Percentiles rank a stretch among this genome's conserved stretches.
phyloP scores from a whole-genome alignment of 2,797 vertebrate genomes.

The Helicolenus hilgendorfi region DNA sequence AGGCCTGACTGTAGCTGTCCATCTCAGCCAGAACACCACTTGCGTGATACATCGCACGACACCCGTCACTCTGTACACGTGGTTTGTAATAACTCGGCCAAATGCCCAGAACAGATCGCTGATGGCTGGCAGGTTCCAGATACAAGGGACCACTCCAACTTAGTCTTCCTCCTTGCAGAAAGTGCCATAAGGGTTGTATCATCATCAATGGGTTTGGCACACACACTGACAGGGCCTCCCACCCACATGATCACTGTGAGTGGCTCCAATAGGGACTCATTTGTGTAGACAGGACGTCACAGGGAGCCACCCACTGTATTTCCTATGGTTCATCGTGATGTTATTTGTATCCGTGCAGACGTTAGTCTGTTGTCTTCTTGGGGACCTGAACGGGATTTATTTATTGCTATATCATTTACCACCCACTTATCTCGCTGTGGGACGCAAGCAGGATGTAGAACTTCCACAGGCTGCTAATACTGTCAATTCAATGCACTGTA shows the following conservation, averaged over 20 bases:
- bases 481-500: neutral
- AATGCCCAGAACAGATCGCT: conserved; percentile 43
- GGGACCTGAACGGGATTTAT: neutral
- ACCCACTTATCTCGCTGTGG: neutral
- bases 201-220: conserved; percentile 65
- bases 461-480: neutral
- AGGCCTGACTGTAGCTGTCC: conserved; percentile 39
- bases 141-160: conserved; percentile 22
- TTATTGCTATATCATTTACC: neutral
- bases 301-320: conserved; percentile 41
- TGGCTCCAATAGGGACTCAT: conserved; percentile 41
- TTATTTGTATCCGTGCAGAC: conserved; percentile 10
- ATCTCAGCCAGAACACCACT: conserved; percentile 37
- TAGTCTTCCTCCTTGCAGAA: conserved; percentile 38
- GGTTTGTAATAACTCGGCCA: conserved; percentile 44
- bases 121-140: conserved; percentile 7
- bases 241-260: conserved; percentile 47
- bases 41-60: conserved; percentile 39
- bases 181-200: conserved; percentile 62
- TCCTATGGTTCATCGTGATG: neutral
- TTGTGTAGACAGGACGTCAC: conserved; percentile 52
- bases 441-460: neutral
- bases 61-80: conserved; percentile 27
- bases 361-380: neutral
- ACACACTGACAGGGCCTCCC: conserved; percentile 47